Evolutionary conservation across 2,113 vertebrate genomes (phyloP), one percentile per base, ranked within the genome.

Genomic region (Apteryx owenii): DNA sequence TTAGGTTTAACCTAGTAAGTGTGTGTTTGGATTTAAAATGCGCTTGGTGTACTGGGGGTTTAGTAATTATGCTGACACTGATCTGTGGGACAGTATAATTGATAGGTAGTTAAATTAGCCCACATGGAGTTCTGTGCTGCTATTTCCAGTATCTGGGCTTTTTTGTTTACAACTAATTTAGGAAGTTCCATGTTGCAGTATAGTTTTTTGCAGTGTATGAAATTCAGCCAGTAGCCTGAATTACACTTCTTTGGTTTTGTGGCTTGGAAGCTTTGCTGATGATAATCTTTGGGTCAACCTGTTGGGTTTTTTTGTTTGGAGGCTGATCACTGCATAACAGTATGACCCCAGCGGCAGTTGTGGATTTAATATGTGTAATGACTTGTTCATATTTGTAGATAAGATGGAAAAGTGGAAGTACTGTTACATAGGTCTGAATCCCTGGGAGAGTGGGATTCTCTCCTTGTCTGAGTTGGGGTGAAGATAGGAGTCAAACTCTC

Each of bases 241-340:
- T 61, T 64, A 29, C 14, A 56, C 44, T 19, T 28, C 46, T 50
- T 56, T 62, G 1, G 4, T 68, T 31, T 68, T 44, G 25, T 1
- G 6, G 11, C 13, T 70, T 81, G 5, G 33, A 18, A 70, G 11
- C 72, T 75, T 33, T 90, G 64, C 44, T 89, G 44, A 6, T 20
- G 10, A 3, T 42, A 29, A 8, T 4, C 26, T n/a, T 73, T 9
- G 60, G 10, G 58, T 21, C 64, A 86, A 0, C 6, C 28, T 53
- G 31, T 38, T 36, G 9, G 11, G 21, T 23, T n/a, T 44, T 54
- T 60, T 65, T 23, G 13, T 51, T 28, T 81, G 77, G 58, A 53
- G 20, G n/a, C 40, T 85, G 70, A 11, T 72, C 2, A 9, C 31
- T 33, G 16, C 51, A 36, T 51, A 54, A 31, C 46, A 11, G 58